Evolutionary conservation across 2,113 vertebrate species (phyloP).

Genomic region (Crypturellus undulatus): DNA sequence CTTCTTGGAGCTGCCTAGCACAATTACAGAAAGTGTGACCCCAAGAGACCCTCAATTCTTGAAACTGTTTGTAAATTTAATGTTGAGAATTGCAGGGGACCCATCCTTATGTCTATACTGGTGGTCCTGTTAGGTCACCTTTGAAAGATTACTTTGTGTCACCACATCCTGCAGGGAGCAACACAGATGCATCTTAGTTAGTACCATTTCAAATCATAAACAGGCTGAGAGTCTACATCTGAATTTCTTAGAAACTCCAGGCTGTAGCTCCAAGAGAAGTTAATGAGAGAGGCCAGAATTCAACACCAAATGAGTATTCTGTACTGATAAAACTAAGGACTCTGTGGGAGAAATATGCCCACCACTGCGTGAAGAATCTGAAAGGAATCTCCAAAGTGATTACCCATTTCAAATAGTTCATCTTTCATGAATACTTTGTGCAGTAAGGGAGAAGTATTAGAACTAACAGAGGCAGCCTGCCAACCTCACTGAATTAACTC

Average conservation of each 20-base stretch:
- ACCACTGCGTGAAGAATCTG: not conserved
- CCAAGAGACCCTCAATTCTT: too few relatives aligned
- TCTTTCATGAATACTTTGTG: not conserved
- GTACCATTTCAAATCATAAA: not conserved
- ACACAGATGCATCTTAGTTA: not conserved
- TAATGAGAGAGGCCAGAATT: not conserved
- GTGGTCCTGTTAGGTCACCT: not conserved
- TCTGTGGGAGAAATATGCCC: not conserved
- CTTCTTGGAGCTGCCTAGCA: too few relatives aligned
- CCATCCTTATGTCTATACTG: not conserved
- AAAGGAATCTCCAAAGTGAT: not conserved
- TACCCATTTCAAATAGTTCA: not conserved
- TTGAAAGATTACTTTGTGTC: not conserved
- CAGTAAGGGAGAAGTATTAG: not conserved
- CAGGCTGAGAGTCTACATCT: not conserved
- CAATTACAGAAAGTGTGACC: too few relatives aligned
- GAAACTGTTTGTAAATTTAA: too few relatives aligned
- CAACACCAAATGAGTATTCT: not conserved
- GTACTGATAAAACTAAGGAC: not conserved
- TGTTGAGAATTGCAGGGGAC: too few relatives aligned
- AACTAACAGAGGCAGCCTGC: not conserved
- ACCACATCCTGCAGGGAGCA: too few relatives aligned
- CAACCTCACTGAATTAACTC: not conserved
- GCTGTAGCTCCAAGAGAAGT: not conserved
- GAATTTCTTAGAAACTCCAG: not conserved